Evolutionary conservation across 2,113 vertebrate genomes (phyloP), one percentile per base, ranked within the genome.

Genomic region (Rhizomys pruinosus): DNA sequence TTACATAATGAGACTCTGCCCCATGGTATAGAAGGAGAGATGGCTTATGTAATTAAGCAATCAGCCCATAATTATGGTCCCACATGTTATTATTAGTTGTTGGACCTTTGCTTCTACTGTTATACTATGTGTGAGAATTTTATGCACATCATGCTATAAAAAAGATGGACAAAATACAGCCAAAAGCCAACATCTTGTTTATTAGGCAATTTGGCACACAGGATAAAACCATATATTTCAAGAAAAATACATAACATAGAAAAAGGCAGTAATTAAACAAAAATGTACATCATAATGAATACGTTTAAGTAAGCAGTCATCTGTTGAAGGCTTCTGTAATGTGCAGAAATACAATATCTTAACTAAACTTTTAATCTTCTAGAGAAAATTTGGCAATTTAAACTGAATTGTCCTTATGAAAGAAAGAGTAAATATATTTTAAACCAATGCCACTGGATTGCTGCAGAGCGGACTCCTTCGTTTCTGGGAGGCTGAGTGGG

Each of bases 141-240:
- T 84, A 77, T 77, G 39, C 61, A 42, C 0, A 68, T 47, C 19
- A 12, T 32, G 17, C 74, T 85, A 15, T 37, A 29, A 66, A 79
- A 92, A 94, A 22, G 27, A 47, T 79, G 79, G 66, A 29, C 12
- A 91, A 84, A 90, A 89, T 84, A 5, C 66, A 87, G 68, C 15
- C 22, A 52, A 84, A 93, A 90, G 0, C 22, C 22, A 93, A 82
- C 23, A 84, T 94, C n/a, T 93, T 81, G 37, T 52, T 84, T 84
- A 92, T 71, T 61, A 96, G 79, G 25, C 37, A 52, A 91, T 84
- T 92, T 93, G 92, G 42, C 64, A 96, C 95, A 37, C 32, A 80
- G 2, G 71, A 68, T 73, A 57, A 89, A 87, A 66, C n/a, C 29
- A 78, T 23, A 39, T 37, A 87, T 37, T 85, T 78, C 34, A 74